Conservation (phyloP, 1,140 invertebrate species). For the Pseudomyrmex gracilis region DNA sequence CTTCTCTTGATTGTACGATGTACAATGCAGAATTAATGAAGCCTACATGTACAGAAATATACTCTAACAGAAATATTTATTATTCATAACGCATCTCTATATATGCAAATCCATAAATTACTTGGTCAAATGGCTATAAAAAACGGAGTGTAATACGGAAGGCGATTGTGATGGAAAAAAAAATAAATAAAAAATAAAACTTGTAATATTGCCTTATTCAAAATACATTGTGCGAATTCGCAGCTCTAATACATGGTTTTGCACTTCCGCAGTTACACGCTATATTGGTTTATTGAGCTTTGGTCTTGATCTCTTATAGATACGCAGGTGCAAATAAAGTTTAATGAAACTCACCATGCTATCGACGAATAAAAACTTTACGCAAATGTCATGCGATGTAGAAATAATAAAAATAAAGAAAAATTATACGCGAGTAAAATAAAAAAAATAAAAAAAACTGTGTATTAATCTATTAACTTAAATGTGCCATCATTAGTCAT, state of each 20-base stretch:
- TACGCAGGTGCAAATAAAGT: not conserved
- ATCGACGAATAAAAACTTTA: not conserved
- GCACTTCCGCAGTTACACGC: conserved; percentile 24
- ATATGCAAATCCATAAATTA: conserved; percentile 39
- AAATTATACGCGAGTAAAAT: too few species aligned
- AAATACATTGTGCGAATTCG: conserved; percentile 23
- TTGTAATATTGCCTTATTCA: conserved; percentile 24
- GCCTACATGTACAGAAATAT: conserved; percentile 8
- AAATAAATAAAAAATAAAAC: conserved; percentile 27
- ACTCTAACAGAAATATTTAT: conserved; percentile 43
- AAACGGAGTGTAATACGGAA: conserved; percentile 18
- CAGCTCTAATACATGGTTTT: conserved; percentile 36
- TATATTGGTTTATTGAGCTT: conserved; percentile 29
- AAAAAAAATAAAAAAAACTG: too few species aligned
- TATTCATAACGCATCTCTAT: conserved; percentile 35
- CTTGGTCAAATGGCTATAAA: not conserved
- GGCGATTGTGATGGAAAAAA: conserved; percentile 29
- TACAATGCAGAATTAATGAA: conserved; percentile 22
- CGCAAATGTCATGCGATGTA: not conserved
- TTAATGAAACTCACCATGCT: not conserved
- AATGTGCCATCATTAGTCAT: too few species aligned
- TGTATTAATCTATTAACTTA: too few species aligned
- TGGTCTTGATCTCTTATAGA: conserved; percentile 9
- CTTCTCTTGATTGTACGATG: conserved; percentile 9
- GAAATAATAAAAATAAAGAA: too few species aligned